These are phyloP conservation scores for Saiga tatarica DNA, from an alignment of 2,113 vertebrate species.

Conservation along the genomic window DNA sequence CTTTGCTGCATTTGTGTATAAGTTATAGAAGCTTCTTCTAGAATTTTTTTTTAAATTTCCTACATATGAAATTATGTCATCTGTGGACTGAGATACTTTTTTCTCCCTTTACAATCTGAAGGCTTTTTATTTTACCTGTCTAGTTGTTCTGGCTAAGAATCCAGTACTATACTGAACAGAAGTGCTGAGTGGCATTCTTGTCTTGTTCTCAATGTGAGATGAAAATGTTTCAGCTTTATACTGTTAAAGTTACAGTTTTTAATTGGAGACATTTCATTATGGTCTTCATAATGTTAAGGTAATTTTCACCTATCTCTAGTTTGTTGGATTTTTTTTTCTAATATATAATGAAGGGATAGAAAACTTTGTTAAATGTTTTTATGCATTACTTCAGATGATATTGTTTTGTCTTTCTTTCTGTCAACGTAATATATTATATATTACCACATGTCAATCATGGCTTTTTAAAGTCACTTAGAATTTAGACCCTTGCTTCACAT, in stretches of 20 bases:
- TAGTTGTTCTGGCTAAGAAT: not conserved
- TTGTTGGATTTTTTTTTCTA: not conserved
- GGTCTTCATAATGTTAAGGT: not conserved
- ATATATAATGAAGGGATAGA: not conserved
- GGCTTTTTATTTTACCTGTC: not conserved
- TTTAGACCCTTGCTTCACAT: not conserved
- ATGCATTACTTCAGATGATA: not conserved
- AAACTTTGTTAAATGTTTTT: not conserved
- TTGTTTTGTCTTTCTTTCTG: not conserved
- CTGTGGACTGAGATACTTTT: not conserved
- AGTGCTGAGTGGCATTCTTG: not conserved
- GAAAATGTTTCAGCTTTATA: not conserved
- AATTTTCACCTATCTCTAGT: not conserved
- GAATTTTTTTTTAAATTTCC: not conserved
- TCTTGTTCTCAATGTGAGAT: not conserved
- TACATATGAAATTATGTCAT: no score
- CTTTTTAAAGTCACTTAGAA: conserved; percentile 37
- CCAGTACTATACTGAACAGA: not conserved
- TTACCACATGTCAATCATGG: not conserved
- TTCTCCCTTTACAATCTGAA: not conserved
- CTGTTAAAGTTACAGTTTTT: not conserved
- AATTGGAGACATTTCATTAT: not conserved
- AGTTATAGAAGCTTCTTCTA: not conserved
- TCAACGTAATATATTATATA: no score
- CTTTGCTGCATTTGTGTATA: not conserved